Percentiles rank a stretch among this genome's conserved stretches.
Evolutionary conservation across 1,140 invertebrate genomes (phyloP).

Genomic region (Cherax quadricarinatus): DNA sequence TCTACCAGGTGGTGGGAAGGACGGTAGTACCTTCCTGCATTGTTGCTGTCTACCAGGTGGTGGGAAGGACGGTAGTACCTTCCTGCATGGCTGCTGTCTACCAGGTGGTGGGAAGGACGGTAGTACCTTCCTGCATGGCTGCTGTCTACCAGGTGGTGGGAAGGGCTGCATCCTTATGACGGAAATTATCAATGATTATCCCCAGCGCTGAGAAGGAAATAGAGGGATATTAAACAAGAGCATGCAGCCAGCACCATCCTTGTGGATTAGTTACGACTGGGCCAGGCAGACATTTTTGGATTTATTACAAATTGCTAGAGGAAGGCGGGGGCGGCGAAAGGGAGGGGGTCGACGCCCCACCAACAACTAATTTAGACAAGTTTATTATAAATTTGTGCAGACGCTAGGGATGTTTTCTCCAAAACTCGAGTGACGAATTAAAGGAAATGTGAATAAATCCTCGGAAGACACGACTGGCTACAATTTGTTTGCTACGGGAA

Average conservation of each 20-base stretch:
- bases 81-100: too few relatives aligned
- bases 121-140: too few relatives aligned
- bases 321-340: too few relatives aligned
- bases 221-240: too few relatives aligned
- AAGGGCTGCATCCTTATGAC: not conserved
- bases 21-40: too few relatives aligned
- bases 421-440: not conserved
- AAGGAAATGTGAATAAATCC: not conserved
- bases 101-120: not conserved
- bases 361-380: not conserved
- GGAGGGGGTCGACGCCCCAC: too few relatives aligned
- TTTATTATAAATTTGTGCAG: not conserved
- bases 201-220: not conserved
- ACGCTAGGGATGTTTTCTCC: not conserved
- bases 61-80: not conserved
- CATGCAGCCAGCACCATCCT: too few relatives aligned
- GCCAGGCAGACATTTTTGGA: not conserved
- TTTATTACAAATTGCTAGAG: not conserved
- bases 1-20: not conserved
- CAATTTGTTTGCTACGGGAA: slow-evolving; percentile 11
- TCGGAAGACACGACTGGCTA: not conserved
- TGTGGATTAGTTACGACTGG: too few relatives aligned
- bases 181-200: slow-evolving; percentile 2
- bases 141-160: not conserved
- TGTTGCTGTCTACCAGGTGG: not conserved